Evolutionary conservation across 2,113 vertebrate genomes (phyloP), one percentile per base, ranked within the genome.

Genomic region (Tauraco erythrolophus): DNA sequence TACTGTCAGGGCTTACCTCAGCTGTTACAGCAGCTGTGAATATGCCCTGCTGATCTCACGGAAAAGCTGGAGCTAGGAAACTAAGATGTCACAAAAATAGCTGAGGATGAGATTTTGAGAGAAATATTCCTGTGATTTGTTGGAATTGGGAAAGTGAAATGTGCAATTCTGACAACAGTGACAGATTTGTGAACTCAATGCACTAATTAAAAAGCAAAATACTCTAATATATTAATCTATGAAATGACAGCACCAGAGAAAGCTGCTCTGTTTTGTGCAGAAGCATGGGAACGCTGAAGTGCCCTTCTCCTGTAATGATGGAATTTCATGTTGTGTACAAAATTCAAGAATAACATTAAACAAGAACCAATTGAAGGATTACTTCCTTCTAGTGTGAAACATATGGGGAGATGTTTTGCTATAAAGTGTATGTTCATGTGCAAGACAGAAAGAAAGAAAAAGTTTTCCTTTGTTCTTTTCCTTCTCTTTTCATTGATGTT

Each of bases 151-250:
- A 41, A 94, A 80, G 14, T n/a, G 41, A 94, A 88, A 84, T 35
- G 37, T 85, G 53, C 31, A 72, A 18, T 83, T 89, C 70, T 90
- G 78, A 65, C 54, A 71, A 37, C 54, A 72, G 41, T 27, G 45
- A 65, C 65, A 45, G 89, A 79, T 87, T 79, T 69, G 58, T 24
- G 31, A 58, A 27, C 41, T 37, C 1, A 0, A 33, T 69, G 37
- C 35, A 16, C 75, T 92, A 94, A 85, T 85, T 89, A 90, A 89
- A 82, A 88, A 25, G 15, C 48, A 70, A 33, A 25, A 69, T 81
- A 12, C 11, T 66, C 33, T 57, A 50, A 53, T 68, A 17, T 31
- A 57, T 79, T 84, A 41, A 69, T 83, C 48, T 78, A 0, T 37
- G 28, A 72, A 88, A 53, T 71, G 82, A 37, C 66, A 92, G 66